A percentile compares a stretch with the other conserved stretches of the same genome.
These are phyloP conservation scores for Notolepis coatsorum DNA, from an alignment of 2,797 vertebrate species.

Conservation along the genomic window DNA sequence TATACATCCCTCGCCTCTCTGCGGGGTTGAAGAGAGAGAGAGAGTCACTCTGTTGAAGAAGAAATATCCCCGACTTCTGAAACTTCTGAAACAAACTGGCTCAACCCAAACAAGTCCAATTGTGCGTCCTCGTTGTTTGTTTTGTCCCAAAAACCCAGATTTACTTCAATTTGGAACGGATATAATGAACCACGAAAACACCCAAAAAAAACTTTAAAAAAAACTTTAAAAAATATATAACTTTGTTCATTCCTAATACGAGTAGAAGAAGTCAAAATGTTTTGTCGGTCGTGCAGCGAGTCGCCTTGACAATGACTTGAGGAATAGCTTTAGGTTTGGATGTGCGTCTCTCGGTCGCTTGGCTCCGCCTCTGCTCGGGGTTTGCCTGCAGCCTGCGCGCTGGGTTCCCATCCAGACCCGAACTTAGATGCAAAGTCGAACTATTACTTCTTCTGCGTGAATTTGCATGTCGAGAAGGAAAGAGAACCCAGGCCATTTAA, in stretches of 20 bases:
- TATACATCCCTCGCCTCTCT: constrained; percentile 41
- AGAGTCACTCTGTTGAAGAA: neutral
- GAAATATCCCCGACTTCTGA: constrained; percentile 34
- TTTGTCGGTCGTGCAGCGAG: constrained; percentile 43
- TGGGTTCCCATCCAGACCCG: constrained; percentile 24
- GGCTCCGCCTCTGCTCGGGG: constrained; percentile 71
- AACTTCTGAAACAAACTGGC: neutral
- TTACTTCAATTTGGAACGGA: neutral
- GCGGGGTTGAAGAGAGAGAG: constrained; percentile 36
- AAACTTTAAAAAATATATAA: too few species aligned
- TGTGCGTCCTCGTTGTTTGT: neutral
- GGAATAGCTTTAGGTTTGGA: constrained; percentile 60
- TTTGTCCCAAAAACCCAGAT: neutral
- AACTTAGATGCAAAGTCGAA: constrained; percentile 50
- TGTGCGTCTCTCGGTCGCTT: constrained; percentile 60
- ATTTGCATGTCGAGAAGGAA: constrained; percentile 45
- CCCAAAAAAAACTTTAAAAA: constrained; percentile 3
- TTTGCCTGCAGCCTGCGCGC: constrained; percentile 26
- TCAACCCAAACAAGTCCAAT: neutral
- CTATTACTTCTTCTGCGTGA: constrained; percentile 18
- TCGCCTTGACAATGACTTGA: constrained; percentile 63
- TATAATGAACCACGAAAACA: constrained; percentile 11
- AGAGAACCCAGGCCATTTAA: constrained; percentile 34
- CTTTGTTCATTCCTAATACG: neutral
- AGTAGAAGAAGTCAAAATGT: neutral